Evolutionary conservation across 2,113 vertebrate species (phyloP).

Genomic region (Coptodon bakossiorum): DNA sequence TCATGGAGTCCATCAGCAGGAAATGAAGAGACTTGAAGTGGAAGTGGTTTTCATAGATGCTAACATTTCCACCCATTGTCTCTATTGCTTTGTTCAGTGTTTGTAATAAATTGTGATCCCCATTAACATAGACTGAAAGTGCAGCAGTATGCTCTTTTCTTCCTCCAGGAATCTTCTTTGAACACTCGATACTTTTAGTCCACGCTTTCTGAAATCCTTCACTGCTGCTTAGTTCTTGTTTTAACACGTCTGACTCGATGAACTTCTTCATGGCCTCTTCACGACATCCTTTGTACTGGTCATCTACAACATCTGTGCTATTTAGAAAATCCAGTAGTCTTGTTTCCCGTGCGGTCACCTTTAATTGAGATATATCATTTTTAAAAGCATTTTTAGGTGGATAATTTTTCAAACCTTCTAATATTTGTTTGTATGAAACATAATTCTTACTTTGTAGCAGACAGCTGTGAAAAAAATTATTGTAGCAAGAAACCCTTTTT

Average conservation of each 20-base stretch:
- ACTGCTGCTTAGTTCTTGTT: conserved; percentile 10
- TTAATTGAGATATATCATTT: not conserved
- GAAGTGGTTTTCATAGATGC: conserved; percentile 14
- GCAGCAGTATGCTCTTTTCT: not conserved
- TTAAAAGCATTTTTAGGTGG: not conserved
- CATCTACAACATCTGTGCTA: rapidly evolving
- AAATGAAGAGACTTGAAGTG: conserved; percentile 67
- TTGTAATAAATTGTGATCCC: not conserved
- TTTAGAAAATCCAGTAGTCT: not conserved
- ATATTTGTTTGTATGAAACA: not conserved
- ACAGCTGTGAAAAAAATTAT: not conserved
- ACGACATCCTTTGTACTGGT: rapidly evolving
- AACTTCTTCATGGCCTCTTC: not conserved
- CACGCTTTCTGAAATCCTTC: not conserved
- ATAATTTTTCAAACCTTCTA: not conserved
- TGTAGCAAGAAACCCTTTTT: not conserved
- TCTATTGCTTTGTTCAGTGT: not conserved
- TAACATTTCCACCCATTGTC: not conserved
- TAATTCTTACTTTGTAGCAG: conserved; percentile 20
- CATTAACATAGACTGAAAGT: not conserved
- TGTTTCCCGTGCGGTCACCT: not conserved
- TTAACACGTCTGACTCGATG: rapidly evolving
- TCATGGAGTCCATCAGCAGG: conserved; percentile 58
- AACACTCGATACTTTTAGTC: rapidly evolving
- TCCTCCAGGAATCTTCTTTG: rapidly evolving